phyloP scores from a whole-genome alignment of 2,797 vertebrate genomes.

The Takifugu rubripes region DNA sequence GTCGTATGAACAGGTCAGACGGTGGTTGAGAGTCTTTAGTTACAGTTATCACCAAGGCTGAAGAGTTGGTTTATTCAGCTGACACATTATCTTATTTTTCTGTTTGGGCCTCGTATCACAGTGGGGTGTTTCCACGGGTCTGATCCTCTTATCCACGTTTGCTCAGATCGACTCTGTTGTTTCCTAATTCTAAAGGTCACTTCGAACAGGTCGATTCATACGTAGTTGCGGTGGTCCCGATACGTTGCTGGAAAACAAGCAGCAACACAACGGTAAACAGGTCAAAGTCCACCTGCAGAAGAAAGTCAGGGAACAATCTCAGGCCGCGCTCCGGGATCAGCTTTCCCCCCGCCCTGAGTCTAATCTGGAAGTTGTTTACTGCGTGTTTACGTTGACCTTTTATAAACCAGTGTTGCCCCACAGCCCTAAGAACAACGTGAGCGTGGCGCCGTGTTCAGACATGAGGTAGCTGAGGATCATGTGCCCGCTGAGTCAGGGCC shows the following conservation, averaged over 20 bases:
- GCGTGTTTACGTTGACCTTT: too few species aligned
- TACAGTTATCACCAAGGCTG: too few species aligned
- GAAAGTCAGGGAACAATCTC: neutral
- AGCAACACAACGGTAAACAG: slow-evolving; percentile 18
- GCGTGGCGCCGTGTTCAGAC: slow-evolving; percentile 14
- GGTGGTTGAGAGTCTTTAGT: too few species aligned
- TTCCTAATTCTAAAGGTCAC: slow-evolving; percentile 1
- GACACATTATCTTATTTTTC: neutral
- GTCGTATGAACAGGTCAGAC: too few species aligned
- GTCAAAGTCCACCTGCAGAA: slow-evolving; percentile 37
- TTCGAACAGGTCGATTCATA: neutral
- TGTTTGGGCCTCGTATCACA: neutral
- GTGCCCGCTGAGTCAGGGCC: slow-evolving; percentile 55
- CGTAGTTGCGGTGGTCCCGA: neutral
- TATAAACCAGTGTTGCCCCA: too few species aligned
- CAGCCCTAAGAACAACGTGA: neutral
- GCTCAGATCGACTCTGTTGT: neutral
- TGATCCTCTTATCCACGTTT: neutral
- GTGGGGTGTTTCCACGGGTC: too few species aligned
- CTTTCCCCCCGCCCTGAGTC: too few species aligned
- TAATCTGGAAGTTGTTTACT: neutral
- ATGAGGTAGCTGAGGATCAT: slow-evolving; percentile 45
- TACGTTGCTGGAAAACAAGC: slow-evolving; percentile 1
- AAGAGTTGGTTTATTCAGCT: neutral
- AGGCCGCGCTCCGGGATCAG: neutral